Evolutionary conservation across 1,140 invertebrate species (phyloP).

Genomic region (Heliconius hewitsoni): DNA sequence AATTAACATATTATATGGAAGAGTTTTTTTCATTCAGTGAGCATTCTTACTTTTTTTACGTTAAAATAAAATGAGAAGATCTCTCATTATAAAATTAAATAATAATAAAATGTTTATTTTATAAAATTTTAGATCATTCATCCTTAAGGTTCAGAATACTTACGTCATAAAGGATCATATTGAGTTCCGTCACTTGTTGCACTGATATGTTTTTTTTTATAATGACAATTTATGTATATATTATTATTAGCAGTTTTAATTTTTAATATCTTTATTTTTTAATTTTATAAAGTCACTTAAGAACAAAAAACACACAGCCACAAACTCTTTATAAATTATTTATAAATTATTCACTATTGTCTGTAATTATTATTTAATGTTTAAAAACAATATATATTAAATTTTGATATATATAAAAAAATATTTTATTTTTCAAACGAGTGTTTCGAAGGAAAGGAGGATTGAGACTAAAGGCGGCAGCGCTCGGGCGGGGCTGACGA

Average conservation of each 20-base stretch:
- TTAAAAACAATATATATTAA: neutral
- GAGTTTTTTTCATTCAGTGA: too few relatives aligned
- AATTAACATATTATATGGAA: too few relatives aligned
- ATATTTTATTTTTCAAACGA: slow-evolving; percentile 5
- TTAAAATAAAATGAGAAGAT: too few relatives aligned
- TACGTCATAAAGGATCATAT: slow-evolving; percentile 73
- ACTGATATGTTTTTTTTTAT: slow-evolving; percentile 16
- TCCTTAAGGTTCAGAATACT: slow-evolving; percentile 43
- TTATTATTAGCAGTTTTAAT: neutral
- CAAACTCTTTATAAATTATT: neutral
- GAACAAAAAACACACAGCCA: neutral
- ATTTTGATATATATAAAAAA: neutral
- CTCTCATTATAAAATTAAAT: too few relatives aligned
- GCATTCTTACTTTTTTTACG: too few relatives aligned
- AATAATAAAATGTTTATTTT: too few relatives aligned
- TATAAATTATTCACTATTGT: neutral
- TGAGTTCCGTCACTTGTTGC: slow-evolving; percentile 62
- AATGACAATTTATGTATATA: neutral
- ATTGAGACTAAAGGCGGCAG: slow-evolving; percentile 37
- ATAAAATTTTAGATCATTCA: too few relatives aligned
- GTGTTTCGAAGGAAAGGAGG: slow-evolving; percentile 18
- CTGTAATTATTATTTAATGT: neutral
- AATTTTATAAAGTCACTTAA: neutral
- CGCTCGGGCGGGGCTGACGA: slow-evolving; percentile 16
- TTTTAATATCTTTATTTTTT: neutral